Percentiles rank a stretch among this genome's conserved stretches.
These are phyloP conservation scores for Amphipoea lucens DNA, from an alignment of 2,888 invertebrate species.

Conservation along the genomic window DNA sequence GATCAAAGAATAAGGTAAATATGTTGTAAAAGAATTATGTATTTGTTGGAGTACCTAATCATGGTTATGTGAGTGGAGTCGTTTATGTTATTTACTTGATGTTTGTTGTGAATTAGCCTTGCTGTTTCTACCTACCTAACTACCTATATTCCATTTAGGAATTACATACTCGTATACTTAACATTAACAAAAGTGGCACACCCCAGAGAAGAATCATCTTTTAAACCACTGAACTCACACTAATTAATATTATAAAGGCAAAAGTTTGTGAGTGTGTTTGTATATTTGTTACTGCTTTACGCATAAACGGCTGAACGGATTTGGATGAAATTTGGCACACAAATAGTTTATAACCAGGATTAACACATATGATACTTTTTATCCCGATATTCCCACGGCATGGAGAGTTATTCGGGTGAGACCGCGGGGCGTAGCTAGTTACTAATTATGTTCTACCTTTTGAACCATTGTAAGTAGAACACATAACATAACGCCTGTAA, in stretches of 20 bases:
- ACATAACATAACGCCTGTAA: too few species aligned
- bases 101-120: constrained; percentile 35
- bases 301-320: too few species aligned
- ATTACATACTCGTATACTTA: neutral
- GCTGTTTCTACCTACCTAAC: neutral
- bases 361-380: too few species aligned
- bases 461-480: neutral
- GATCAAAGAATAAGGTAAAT: constrained; percentile 80
- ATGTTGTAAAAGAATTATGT: constrained; percentile 58
- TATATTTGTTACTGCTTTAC: too few species aligned
- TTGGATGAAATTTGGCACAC: too few species aligned
- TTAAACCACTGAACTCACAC: neutral
- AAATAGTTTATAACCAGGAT: too few species aligned
- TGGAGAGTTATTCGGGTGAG: too few species aligned
- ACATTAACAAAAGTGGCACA: neutral
- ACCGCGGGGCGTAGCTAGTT: too few species aligned
- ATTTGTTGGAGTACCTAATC: constrained; percentile 64
- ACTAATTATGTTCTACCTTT: neutral
- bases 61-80: constrained; percentile 57
- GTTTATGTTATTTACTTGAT: constrained; percentile 43
- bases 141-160: neutral
- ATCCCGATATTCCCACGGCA: too few species aligned
- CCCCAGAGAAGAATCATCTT: neutral
- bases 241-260: too few species aligned
- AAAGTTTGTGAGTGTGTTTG: too few species aligned